A percentile compares a stretch with the other conserved stretches of the same genome.
phyloP scores from a whole-genome alignment of 2,888 invertebrate genomes.

The Gymnoscelis rufifasciata region DNA sequence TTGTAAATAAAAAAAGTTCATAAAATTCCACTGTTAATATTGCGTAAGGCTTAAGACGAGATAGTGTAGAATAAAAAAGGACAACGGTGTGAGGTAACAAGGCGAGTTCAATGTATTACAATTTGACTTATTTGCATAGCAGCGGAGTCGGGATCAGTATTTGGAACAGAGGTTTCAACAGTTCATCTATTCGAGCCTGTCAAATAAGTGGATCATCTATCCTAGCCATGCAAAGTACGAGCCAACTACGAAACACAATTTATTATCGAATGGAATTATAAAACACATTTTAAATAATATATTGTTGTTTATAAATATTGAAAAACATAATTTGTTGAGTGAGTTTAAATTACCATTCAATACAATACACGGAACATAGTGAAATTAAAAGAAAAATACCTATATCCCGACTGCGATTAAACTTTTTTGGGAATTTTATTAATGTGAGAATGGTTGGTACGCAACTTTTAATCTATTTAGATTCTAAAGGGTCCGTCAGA shows the following conservation, averaged over 20 bases:
- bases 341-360: no score
- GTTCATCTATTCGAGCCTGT: slow-evolving; percentile 23
- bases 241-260: slow-evolving; percentile 17
- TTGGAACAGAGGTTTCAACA: slow-evolving; percentile 37
- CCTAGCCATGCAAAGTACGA: slow-evolving; percentile 2
- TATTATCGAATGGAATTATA: no score
- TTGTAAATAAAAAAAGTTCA: slow-evolving; percentile 54
- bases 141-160: slow-evolving; percentile 22
- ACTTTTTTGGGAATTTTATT: no score
- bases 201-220: slow-evolving; percentile 16
- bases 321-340: no score
- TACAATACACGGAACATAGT: no score
- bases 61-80: slow-evolving; percentile 5
- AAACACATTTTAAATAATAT: no score
- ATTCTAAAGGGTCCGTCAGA: no score
- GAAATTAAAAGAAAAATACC: no score
- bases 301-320: no score
- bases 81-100: neutral
- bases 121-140: neutral
- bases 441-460: no score
- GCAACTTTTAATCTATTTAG: no score
- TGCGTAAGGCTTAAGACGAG: slow-evolving; percentile 20
- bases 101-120: neutral
- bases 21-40: slow-evolving; percentile 35
- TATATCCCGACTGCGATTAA: no score